Conservation (phyloP, 2,888 invertebrate genomes). For the Calliphora vomitoria region DNA sequence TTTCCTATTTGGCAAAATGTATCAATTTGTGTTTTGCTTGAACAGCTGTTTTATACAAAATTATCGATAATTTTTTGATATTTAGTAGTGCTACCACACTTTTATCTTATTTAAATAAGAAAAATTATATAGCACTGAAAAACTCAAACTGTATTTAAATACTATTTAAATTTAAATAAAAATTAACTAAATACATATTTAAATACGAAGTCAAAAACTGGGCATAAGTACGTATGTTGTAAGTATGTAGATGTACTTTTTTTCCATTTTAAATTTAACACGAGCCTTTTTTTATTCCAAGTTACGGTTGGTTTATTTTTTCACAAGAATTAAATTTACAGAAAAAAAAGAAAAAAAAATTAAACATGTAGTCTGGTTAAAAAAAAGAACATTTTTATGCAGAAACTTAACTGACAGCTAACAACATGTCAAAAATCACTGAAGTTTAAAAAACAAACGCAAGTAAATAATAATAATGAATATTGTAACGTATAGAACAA, state of each 20-base stretch:
- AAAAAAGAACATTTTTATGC: constrained; percentile 63
- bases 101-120: no score
- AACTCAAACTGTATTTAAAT: no score
- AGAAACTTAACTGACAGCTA: constrained; percentile 73
- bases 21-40: no score
- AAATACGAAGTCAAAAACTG: no score
- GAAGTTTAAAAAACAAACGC: constrained; percentile 72
- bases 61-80: no score
- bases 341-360: constrained; percentile 47
- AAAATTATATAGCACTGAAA: no score
- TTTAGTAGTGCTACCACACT: no score
- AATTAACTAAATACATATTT: no score
- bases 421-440: constrained; percentile 74
- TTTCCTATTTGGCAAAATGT: no score
- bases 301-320: constrained; percentile 67
- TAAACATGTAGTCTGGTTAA: constrained; percentile 57
- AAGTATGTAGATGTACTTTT: constrained; percentile 2
- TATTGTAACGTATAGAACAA: constrained; percentile 43
- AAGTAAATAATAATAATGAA: constrained; percentile 61
- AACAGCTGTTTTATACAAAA: no score
- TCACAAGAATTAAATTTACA: constrained; percentile 63
- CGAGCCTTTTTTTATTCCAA: constrained; percentile 46
- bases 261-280: constrained; percentile 48
- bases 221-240: no score
- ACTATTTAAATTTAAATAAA: no score